Evolutionary conservation across 2,888 invertebrate species (phyloP).

Genomic region (Lottia gigantea): DNA sequence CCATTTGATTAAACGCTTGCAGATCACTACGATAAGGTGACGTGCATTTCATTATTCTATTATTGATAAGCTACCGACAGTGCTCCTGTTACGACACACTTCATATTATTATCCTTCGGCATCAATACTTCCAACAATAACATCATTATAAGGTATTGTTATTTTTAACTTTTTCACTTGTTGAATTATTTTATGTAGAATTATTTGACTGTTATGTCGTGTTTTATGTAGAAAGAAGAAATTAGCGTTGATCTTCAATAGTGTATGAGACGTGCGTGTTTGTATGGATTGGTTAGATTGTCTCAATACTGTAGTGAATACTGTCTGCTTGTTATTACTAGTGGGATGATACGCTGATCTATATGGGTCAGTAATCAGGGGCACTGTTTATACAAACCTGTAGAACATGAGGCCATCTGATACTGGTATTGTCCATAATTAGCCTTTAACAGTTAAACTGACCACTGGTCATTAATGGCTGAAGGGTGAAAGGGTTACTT

Average conservation of each 20-base stretch:
- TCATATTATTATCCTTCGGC: conserved; percentile 5
- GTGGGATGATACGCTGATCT: conserved; percentile 9
- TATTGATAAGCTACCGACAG: conserved; percentile 18
- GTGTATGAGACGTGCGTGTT: conserved; percentile 5
- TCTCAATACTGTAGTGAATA: conserved; percentile 7
- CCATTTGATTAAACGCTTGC: conserved; percentile 26
- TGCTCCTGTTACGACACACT: conserved; percentile 8
- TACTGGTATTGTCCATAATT: conserved; percentile 4
- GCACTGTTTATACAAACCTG: neutral
- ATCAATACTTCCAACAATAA: conserved; percentile 2
- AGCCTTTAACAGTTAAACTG: conserved; percentile 2
- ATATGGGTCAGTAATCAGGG: conserved; percentile 9
- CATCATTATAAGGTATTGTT: conserved; percentile 3
- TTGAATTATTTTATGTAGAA: conserved; percentile 9
- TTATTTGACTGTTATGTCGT: conserved; percentile 4
- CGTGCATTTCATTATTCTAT: conserved; percentile 24
- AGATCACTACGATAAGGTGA: conserved; percentile 22
- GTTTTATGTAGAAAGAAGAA: neutral
- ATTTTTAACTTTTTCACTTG: conserved; percentile 7
- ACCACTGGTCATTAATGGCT: conserved; percentile 3
- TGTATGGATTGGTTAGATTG: conserved; percentile 11
- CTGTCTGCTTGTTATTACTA: conserved; percentile 10
- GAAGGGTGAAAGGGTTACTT: neutral
- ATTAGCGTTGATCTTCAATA: conserved; percentile 5
- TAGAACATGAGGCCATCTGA: conserved; percentile 8